These are phyloP conservation scores for Andinoacara biseriatus DNA, from an alignment of 2,113 vertebrate species.

Conservation along the genomic window DNA sequence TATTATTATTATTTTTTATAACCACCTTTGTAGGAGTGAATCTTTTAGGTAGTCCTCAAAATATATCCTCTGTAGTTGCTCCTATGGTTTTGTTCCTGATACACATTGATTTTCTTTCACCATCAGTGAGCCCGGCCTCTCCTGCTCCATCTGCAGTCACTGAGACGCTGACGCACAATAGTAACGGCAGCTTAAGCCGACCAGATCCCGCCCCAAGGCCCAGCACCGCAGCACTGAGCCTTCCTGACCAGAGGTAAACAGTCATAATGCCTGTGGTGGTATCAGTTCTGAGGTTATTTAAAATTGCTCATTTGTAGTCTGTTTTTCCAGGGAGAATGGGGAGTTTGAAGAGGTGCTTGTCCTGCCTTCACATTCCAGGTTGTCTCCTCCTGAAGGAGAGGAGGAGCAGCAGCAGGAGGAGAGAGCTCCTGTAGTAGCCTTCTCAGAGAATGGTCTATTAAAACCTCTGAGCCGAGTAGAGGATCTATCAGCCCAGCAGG, in stretches of 20 bases:
- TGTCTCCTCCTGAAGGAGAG: conserved; percentile 77
- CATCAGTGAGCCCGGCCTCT: conserved; percentile 41
- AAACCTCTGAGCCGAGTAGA: conserved; percentile 86
- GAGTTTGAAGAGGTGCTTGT: conserved; percentile 92
- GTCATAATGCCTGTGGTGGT: background rate
- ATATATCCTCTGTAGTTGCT: background rate
- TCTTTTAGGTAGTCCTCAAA: background rate
- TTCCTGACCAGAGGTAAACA: conserved; percentile 74
- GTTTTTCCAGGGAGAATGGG: conserved; percentile 86
- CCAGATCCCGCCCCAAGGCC: conserved; percentile 23
- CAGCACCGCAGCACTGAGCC: conserved; percentile 56
- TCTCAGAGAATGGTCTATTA: conserved; percentile 89
- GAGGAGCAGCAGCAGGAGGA: conserved; percentile 71
- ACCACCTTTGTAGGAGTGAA: background rate
- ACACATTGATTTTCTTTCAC: background rate
- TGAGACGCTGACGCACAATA: conserved; percentile 31
- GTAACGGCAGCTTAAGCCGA: conserved; percentile 52
- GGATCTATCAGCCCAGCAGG: conserved; percentile 86
- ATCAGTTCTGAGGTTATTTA: background rate
- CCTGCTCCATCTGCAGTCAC: conserved; percentile 40
- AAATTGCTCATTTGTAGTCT: background rate
- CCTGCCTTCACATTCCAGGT: conserved; percentile 86
- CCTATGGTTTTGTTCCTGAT: background rate
- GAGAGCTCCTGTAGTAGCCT: conserved; percentile 86
- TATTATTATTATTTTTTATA: background rate